Conservation (phyloP, 2,797 vertebrate genomes). For the Crocodylus rhombifer region DNA sequence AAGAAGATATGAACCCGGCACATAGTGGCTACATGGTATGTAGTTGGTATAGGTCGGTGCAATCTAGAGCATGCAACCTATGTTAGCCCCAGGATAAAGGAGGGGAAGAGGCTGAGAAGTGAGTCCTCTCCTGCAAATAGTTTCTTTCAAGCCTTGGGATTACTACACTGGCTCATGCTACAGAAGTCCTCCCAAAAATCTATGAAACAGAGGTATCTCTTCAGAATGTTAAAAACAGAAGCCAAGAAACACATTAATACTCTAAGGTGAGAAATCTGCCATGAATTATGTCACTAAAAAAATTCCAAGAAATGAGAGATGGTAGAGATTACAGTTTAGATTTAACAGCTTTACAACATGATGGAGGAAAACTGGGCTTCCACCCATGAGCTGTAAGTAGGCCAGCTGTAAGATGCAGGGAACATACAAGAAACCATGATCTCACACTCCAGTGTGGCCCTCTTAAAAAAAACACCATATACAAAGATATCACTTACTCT, state of each 20-base stretch:
- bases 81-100: too few species aligned
- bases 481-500: constrained; percentile 1
- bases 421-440: not conserved
- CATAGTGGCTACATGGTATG: too few species aligned
- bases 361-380: not conserved
- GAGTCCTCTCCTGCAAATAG: not conserved
- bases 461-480: constrained; percentile 23
- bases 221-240: not conserved
- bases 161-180: not conserved
- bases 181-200: not conserved
- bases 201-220: not conserved
- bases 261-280: not conserved
- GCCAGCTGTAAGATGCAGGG: not conserved
- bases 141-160: not conserved
- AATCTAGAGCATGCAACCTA: too few species aligned
- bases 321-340: not conserved
- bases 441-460: not conserved
- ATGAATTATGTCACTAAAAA: not conserved
- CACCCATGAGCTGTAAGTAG: constrained; percentile 8
- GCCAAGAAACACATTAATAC: not conserved
- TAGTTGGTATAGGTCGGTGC: too few species aligned
- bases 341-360: constrained; percentile 8
- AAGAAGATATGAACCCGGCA: too few species aligned
- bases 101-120: too few species aligned
- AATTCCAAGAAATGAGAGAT: not conserved